Evolutionary conservation across 1,140 invertebrate species (phyloP).

Genomic region (Ylistrum balloti): DNA sequence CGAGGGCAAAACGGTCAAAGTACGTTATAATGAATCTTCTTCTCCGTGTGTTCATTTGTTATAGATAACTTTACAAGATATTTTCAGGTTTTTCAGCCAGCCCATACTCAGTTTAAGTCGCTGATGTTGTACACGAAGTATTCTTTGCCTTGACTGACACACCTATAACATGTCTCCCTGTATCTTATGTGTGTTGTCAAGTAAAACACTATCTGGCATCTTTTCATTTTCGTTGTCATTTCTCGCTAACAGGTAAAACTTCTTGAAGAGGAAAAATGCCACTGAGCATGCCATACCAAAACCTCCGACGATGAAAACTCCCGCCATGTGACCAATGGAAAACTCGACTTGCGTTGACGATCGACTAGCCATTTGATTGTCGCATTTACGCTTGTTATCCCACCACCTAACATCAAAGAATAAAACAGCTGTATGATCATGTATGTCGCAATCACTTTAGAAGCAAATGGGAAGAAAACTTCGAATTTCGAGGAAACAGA

Average conservation of each 20-base stretch:
- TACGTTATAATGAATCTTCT: no score
- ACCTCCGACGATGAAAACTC: constrained; percentile 75
- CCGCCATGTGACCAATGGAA: constrained; percentile 71
- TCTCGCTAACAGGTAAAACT: constrained; percentile 68
- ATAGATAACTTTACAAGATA: no score
- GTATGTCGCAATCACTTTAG: neutral
- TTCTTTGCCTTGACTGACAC: neutral
- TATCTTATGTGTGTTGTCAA: neutral
- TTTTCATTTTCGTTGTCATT: constrained; percentile 37
- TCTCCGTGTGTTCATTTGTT: no score
- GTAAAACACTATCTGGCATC: constrained; percentile 32
- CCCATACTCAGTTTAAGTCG: no score
- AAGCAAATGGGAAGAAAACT: no score
- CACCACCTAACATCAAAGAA: constrained; percentile 74
- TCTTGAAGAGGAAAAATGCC: constrained; percentile 76
- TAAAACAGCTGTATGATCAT: neutral
- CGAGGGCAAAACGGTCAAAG: no score
- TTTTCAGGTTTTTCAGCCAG: no score
- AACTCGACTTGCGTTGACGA: constrained; percentile 69
- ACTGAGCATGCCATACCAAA: constrained; percentile 72
- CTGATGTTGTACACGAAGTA: no score
- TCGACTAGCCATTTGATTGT: constrained; percentile 60
- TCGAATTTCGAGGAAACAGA: no score
- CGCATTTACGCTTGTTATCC: constrained; percentile 75
- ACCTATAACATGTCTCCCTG: neutral